Percentiles rank a stretch among this genome's conserved stretches.
These are phyloP conservation scores for Oscheius onirici DNA, from an alignment of 2,888 invertebrate species.

Conservation along the genomic window DNA sequence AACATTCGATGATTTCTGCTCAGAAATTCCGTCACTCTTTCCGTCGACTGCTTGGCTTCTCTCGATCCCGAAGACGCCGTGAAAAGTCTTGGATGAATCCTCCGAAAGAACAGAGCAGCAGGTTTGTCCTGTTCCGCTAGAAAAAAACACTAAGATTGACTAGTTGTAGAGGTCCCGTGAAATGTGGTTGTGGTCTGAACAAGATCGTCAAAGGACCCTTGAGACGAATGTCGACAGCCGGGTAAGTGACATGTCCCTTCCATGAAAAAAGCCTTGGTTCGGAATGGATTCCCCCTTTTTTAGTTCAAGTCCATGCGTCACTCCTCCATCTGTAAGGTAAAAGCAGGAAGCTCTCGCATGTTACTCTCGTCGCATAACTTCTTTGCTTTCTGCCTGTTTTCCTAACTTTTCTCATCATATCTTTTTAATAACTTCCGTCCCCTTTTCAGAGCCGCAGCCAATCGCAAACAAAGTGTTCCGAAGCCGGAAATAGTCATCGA, in stretches of 20 bases:
- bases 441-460: slow-evolving; percentile 49
- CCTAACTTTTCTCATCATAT: not conserved
- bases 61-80: slow-evolving; percentile 53
- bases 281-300: slow-evolving; percentile 11
- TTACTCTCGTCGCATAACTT: not conserved
- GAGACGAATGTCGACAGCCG: slow-evolving; percentile 48
- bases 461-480: slow-evolving; percentile 61
- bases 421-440: not conserved
- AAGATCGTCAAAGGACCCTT: slow-evolving; percentile 58
- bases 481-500: slow-evolving; percentile 70
- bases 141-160: not conserved
- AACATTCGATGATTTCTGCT: slow-evolving; percentile 6
- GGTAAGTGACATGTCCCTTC: slow-evolving; percentile 37
- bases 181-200: slow-evolving; percentile 63
- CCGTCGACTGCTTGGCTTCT: slow-evolving; percentile 65
- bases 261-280: not conserved
- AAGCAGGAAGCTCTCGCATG: not conserved
- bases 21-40: slow-evolving; percentile 71
- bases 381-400: not conserved
- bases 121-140: slow-evolving; percentile 23
- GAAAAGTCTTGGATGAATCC: slow-evolving; percentile 68
- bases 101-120: slow-evolving; percentile 48
- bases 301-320: slow-evolving; percentile 15
- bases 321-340: slow-evolving; percentile 22
- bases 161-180: slow-evolving; percentile 47